Evolutionary conservation across 2,113 vertebrate species (phyloP), one percentile per base, ranked within the genome.

Genomic region (Callocephalon fimbriatum): DNA sequence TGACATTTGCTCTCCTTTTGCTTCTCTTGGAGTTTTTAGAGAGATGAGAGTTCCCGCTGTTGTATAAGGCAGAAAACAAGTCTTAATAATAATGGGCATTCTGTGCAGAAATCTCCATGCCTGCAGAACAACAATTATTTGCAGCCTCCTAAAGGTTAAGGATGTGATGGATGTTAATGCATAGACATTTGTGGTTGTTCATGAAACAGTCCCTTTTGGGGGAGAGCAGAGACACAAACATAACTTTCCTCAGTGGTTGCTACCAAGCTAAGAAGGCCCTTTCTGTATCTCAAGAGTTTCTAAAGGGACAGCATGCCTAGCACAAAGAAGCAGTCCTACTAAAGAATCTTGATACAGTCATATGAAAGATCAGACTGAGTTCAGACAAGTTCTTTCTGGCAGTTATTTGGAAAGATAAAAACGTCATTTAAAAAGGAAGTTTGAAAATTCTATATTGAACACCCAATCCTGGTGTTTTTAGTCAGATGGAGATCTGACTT

Each of bases 1-100:
- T 97, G 95, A 96, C 95, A 97, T 96, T 97, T 97, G 82, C 84
- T 97, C 92, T 95, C 53, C 44, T 89, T 95, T 96, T 93, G 75
- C 59, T 95, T 93, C 66, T 92, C 70, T 92, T 87, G 50, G 76
- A 93, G 45, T 68, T 97, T 96, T 94, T 61, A 68, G 92, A 78
- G 40, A 66, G 76, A 68, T 58, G 90, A 94, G 90, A 78, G 51
- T 94, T 88, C 56, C 13, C 0, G 0, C 86, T 96, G 56, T 74
- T 90, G 48, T 61, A 35, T 90, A 91, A 89, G 32, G 61, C 88
- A 90, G 92, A 93, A 92, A 96, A 90, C 63, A 95, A 73, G 48
- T 72, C 89, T 86, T 32, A 91, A 89, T 76, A 95, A 89, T 87
- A 86, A 77, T 0, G 5, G 62, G 8, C 71, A 88, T 88, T 96